Conservation (phyloP, 2,888 invertebrate species). For the Thyatira batis region DNA sequence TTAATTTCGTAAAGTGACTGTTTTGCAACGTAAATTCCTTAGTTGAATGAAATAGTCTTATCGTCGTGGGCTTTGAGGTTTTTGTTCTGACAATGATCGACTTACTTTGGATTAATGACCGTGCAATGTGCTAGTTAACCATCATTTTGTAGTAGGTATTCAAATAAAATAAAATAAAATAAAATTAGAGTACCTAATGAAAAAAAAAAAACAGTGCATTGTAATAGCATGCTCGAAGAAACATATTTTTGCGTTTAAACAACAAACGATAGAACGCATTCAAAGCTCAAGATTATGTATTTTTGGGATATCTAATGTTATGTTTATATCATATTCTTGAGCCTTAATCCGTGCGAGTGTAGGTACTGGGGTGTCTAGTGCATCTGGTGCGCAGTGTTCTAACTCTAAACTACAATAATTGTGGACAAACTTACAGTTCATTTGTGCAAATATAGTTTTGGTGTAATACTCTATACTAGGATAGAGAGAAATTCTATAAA, state of each 20-base stretch:
- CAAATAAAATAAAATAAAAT: conserved; percentile 15
- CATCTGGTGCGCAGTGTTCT: conserved; percentile 64
- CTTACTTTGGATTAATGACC: conserved; percentile 34
- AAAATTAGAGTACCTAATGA: conserved; percentile 6
- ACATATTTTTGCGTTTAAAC: background rate
- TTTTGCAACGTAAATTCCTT: conserved; percentile 73
- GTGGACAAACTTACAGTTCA: conserved; percentile 66
- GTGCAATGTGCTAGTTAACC: conserved; percentile 8
- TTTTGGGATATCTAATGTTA: conserved; percentile 15
- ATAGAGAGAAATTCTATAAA: conserved; percentile 71
- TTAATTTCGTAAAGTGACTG: conserved; percentile 80
- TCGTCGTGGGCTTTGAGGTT: conserved; percentile 51
- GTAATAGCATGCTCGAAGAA: conserved; percentile 1
- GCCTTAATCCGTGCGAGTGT: conserved; percentile 66
- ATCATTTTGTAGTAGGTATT: too few relatives aligned
- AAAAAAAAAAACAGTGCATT: conserved; percentile 1
- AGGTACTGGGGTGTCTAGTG: conserved; percentile 60
- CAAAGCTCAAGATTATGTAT: conserved; percentile 46
- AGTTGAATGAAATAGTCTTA: conserved; percentile 50
- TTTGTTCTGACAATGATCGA: conserved; percentile 44
- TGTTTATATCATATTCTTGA: conserved; percentile 55
- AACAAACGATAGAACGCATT: conserved; percentile 16
- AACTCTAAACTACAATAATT: conserved; percentile 67
- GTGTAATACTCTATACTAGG: conserved; percentile 70
- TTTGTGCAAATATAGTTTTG: conserved; percentile 64